Evolutionary conservation across 2,113 vertebrate genomes (phyloP), one percentile per base, ranked within the genome.

Genomic region (Macquaria australasica): DNA sequence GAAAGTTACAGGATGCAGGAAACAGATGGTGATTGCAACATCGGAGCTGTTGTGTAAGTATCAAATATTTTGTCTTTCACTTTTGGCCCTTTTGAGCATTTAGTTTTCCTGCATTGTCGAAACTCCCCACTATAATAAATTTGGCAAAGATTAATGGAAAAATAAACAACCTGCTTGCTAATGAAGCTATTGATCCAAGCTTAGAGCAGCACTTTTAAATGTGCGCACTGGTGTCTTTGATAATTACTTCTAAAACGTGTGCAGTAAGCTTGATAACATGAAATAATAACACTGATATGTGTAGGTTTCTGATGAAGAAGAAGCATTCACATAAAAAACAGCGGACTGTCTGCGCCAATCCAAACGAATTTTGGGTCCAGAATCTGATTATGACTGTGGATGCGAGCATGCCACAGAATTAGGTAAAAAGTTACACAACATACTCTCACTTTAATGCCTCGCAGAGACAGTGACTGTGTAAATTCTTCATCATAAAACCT

Each of bases 21-120:
- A 91, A 89, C 92, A 73, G 96, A 96, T 80, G 96, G 96, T 0
- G 94, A 92, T 68, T 96, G 96, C 88, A 96, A 96, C 93, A 87
- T 94, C 51, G 86, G 62, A 28, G 96, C 96, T 15, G 79, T 95
- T 71, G 83, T 96, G 96, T 96, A 85, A 96, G 96, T 94, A 45
- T 25, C 3, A 41, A 41, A 48, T 45, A 10, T 50, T 53, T 34
- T 68, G 10, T 5, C 39, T 23, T 58, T 28, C 7, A 58, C 5
- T 37, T 43, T 64, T 70, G 58, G 50, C 59, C 1, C 28, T 45
- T 4, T 4, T 28, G 1, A 51, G 14, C 12, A 6, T 73, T 79
- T 85, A 68, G 9, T 39, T 43, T 70, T 56, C 1, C 7, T n/a
- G 6, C 60, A 80, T 70, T 73, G 66, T 83, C 77, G 1, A 55